Base-by-base conservation (phyloP, 2,888 invertebrate species). In the Cheilosia pagana region DNA sequence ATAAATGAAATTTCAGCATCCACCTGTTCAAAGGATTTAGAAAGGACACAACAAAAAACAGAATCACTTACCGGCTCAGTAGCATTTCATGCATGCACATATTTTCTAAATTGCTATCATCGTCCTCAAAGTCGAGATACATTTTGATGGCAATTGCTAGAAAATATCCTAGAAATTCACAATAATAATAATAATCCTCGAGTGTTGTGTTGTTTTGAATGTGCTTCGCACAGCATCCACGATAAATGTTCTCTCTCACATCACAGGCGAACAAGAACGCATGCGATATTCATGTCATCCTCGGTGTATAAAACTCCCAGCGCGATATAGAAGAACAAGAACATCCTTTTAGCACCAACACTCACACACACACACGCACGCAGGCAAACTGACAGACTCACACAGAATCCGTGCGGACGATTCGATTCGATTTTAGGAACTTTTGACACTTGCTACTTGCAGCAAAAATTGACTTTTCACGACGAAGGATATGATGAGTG, bases 391-490 rank as follows among this genome's bases (percentile, higher is more conserved):
- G 21, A n/a, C 67, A 16, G 50, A n/a, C n/a, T 28, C 7, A 41
- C 31, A 65, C 63, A 65, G 41, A 65, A 21, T 57, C 28, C 55
- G 10, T 16, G 16, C 8, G 48, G 21, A 23, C 12, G 23, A 31
- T 35, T 55, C 16, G 28, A 28, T 31, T 53, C 8, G 41, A 25
- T 60, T 77, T 63, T 83, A 83, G 83, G 83, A 83, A 83, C 85
- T 85, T 81, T 85, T 85, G 85, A 85, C 85, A 85, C 85, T 85
- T 85, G 79, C 85, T 79, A 85, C 85, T 85, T 85, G 79, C 85
- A 79, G 74, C 79, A 76, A 79, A 76, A 85, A 85, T 85, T 85
- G 85, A 85, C 85, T 85, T 85, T 85, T 85, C 85, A 79, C 81
- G 71, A 41, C 65, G 52, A 67, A 59, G 19, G 70, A 60, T 50